phyloP scores from a whole-genome alignment of 2,888 invertebrate species.

The Tipula vernalis region DNA sequence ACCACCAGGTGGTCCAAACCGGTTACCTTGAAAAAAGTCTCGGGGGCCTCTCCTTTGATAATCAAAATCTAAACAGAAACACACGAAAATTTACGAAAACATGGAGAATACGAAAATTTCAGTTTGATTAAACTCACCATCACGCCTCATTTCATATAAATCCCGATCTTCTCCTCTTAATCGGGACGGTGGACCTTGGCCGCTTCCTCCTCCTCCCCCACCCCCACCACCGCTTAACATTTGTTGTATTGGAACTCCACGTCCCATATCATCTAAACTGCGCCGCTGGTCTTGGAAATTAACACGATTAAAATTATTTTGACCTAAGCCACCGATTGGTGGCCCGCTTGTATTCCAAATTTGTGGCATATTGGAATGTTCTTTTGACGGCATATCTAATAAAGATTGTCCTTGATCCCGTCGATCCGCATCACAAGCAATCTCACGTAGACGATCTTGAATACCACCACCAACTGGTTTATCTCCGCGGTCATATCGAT shows the following conservation, averaged over 20 bases:
- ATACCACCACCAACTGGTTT: constrained; percentile 7
- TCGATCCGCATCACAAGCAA: constrained; percentile 12
- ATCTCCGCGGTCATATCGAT: constrained; percentile 15
- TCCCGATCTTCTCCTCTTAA: constrained; percentile 5
- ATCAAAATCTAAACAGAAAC: constrained; percentile 6
- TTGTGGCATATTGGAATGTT: not conserved
- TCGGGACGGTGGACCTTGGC: not conserved
- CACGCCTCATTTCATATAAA: constrained; percentile 12
- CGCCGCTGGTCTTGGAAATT: constrained; percentile 17
- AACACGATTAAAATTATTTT: constrained; percentile 16
- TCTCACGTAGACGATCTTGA: constrained; percentile 21
- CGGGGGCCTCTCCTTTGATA: constrained; percentile 7
- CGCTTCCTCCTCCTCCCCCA: not conserved
- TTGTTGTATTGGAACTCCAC: not conserved
- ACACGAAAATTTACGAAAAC: not conserved
- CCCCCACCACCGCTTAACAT: not conserved
- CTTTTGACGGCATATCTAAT: not conserved
- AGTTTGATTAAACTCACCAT: constrained; percentile 14
- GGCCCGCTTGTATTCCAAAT: constrained; percentile 5
- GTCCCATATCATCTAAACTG: constrained; percentile 7
- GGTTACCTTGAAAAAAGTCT: constrained; percentile 20
- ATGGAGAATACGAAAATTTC: not conserved
- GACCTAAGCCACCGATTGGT: constrained; percentile 7
- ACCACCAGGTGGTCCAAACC: constrained; percentile 26
- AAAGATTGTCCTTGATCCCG: constrained; percentile 11